Base-by-base conservation (phyloP, 2,797 vertebrate genomes). In the Prunella strophiata region DNA sequence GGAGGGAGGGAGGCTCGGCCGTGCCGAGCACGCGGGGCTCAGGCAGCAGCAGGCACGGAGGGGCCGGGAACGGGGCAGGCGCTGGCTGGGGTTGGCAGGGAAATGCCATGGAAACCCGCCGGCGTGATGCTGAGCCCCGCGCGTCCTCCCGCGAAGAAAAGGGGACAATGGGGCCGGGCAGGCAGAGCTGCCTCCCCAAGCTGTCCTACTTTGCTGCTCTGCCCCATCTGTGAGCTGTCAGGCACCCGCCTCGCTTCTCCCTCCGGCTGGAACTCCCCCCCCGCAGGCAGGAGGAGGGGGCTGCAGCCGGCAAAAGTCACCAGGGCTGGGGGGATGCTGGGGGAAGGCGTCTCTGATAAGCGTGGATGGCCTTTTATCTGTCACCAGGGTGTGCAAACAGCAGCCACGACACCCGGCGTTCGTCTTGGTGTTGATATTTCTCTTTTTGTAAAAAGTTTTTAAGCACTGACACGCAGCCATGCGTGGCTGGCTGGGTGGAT, bases 211-310 rank as follows among this genome's bases (percentile, higher is more conserved):
- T 96, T 81, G 92, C 89, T 17, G 76, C 70, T 74, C 73, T 71
- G 93, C 27, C 95, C 95, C 95, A 95, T 96, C 96, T 96, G 96
- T 62, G 95, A 95, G 95, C 80, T 80, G 70, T 65, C 95, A 92
- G 91, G 79, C 72, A 32, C 59, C 14, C 19, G 36, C 43, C 30
- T 6, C 5, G 47, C 88, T 59, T 54, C 59, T 4, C 16, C 17
- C 36, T 42, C 27, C 8, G 36, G 36, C 77, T 89, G 88, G 62
- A 87, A 34, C 4, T 38, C 29, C 57, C 42, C 29, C 57, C 13
- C 27, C 1, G 5, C 55, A 15, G 57, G 73, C 85, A 67, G 45
- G 55, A 77, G 73, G 73, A 77, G 75, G 81, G 38, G n/a, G 52
- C 57, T 81, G 86, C 2, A n/a, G 7, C 57, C 4, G 16, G 48